Evolutionary conservation across 2,888 invertebrate species (phyloP), one percentile per base, ranked within the genome.

Genomic region (Argyresthia goedartella): DNA sequence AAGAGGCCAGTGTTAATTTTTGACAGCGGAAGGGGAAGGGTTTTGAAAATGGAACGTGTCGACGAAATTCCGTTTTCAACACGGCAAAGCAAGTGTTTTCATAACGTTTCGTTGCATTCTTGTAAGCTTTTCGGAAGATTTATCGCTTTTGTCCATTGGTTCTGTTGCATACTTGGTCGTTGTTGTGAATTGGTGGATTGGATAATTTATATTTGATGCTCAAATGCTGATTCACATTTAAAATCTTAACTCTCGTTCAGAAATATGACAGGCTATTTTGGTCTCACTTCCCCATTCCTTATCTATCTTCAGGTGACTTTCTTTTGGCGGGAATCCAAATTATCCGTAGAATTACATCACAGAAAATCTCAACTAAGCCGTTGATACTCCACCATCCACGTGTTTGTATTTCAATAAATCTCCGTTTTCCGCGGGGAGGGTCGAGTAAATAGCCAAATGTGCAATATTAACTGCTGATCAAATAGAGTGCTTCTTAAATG

Each of bases 201-300:
- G 7, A 4, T n/a, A 3, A 13, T 11, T 41, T n/a, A 11, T 41
- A 8, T 8, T 7, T 11, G 13, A 3, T 13, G 13, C 41, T 13
- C 8, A 8, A 6, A 25, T 25, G 25, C 25, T 25, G 25, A 25
- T 25, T 25, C 25, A 25, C 25, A 25, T 25, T 25, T 25, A 25
- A 25, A 25, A 25, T n/a, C 25, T 25, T 11, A 34, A 9, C 25
- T 34, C 25, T 47, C 34, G n/a, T 25, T 47, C 15, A 4, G 15
- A 44, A 36, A 16, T 50, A 42, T 50, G 50, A 50, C 42, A 42
- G 52, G 53, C 60, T 69, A 68, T 67, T 69, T 65, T 60, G 53
- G 64, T 60, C 55, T 57, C 61, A 53, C 67, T 73, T 75, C 75
- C 76, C 72, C 72, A 69, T 74, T 66, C 68, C 65, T 65, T 65